Percentiles rank a stretch among this genome's conserved stretches.
phyloP scores from a whole-genome alignment of 2,797 vertebrate species.

The Mionectes olivaceus region DNA sequence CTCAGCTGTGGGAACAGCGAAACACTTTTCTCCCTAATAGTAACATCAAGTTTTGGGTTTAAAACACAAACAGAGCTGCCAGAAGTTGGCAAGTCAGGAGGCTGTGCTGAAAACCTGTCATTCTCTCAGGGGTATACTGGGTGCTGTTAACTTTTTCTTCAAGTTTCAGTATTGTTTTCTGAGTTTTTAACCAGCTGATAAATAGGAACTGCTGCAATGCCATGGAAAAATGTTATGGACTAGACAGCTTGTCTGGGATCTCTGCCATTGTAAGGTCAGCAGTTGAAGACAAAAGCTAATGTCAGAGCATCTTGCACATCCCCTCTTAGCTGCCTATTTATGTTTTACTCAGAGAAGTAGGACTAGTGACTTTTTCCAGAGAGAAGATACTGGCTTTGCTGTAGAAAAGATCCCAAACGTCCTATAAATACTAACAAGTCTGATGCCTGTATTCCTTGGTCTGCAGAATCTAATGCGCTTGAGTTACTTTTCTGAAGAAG shows the following conservation, averaged over 20 bases:
- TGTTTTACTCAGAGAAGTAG: background rate
- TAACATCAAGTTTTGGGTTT: background rate
- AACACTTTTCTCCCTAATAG: background rate
- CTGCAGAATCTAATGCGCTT: constrained; percentile 25
- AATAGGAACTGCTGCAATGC: background rate
- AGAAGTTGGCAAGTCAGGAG: background rate
- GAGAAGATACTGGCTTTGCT: background rate
- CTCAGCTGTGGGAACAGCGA: background rate
- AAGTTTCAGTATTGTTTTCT: background rate
- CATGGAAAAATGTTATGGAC: background rate
- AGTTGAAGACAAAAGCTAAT: background rate
- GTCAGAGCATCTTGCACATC: background rate
- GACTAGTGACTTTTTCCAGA: background rate
- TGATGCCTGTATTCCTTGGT: background rate
- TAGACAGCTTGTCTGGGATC: background rate
- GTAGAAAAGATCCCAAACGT: background rate
- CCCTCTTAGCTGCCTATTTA: background rate
- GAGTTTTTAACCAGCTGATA: background rate
- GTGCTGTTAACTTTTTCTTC: background rate
- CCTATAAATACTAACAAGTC: background rate
- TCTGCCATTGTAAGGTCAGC: background rate
- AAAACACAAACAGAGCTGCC: background rate
- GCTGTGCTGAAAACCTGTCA: background rate
- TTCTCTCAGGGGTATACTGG: background rate
- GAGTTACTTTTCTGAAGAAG: constrained; percentile 39